Evolutionary conservation across 2,888 invertebrate genomes (phyloP), one percentile per base, ranked within the genome.

Genomic region (Sthenelais limicola): DNA sequence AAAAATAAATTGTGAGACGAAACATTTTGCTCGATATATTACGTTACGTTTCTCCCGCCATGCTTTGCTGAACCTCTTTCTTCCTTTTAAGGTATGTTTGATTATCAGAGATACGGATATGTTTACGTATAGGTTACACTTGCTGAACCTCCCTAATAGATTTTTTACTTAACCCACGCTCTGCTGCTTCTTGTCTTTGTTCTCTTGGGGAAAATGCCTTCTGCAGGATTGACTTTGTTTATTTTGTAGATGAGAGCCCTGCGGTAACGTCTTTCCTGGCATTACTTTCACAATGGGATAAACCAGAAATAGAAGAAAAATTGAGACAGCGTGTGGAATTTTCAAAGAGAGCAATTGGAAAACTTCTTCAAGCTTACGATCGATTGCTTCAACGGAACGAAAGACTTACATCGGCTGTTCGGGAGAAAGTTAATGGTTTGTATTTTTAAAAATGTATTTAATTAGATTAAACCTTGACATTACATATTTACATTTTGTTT

Each of bases 281-380:
- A 89, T 95, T 97, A 85, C 88, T 98, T 49, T 97, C 97, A 0
- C 97, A 97, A 0, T 98, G 98, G 97, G 98, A 98, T 86, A 96
- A 97, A 84, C 96, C 97, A 84, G 98, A 98, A 86, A 89, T 98
- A 71, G 98, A 98, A 83, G 97, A 97, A 79, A 96, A 97, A 88
- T 90, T 98, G 47, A 95, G 96, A 0, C 96, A 97, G 89, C 90
- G 98, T 33, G 98, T 98, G 5, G 97, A 89, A 80, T 97, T 98
- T 26, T 97, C 97, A 12, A 96, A 97, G 85, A 90, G 98, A 74
- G 98, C 97, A 7, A 97, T 98, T 28, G 97, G 96, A 1, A 98
- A 98, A 48, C 94, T 98, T 33, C 92, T 98, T 69, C 96, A 97
- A 88, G 97, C 97, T 0, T 98, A 97, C 88, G 98, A 98, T 89